Evolutionary conservation across 2,888 invertebrate species (phyloP).

Genomic region (Lithophane socia): DNA sequence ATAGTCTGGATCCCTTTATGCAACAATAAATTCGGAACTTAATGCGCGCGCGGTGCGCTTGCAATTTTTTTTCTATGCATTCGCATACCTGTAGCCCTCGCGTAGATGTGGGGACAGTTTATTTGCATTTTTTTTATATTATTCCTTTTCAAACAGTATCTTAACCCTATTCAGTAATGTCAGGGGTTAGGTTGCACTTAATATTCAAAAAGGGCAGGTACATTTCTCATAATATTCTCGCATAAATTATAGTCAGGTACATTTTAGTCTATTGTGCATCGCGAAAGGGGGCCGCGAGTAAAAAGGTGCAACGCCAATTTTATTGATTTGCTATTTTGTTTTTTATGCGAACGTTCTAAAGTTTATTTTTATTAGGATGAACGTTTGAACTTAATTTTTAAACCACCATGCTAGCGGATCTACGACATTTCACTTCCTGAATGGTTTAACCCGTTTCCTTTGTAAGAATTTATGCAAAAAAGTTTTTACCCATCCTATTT

Average conservation of each 20-base stretch:
- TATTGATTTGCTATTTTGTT: conserved; percentile 69
- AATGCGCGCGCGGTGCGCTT: conserved; percentile 74
- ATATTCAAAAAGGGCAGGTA: conserved; percentile 91
- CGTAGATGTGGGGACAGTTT: conserved; percentile 88
- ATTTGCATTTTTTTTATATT: conserved; percentile 90
- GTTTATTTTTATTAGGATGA: conserved; percentile 65
- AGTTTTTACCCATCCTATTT: conserved; percentile 91
- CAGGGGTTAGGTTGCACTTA: conserved; percentile 91
- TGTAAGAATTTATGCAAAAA: conserved; percentile 91
- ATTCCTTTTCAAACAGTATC: conserved; percentile 90
- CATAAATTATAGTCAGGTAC: conserved; percentile 91
- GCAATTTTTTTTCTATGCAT: conserved; percentile 83
- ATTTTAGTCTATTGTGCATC: conserved; percentile 88
- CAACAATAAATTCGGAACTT: conserved; percentile 77
- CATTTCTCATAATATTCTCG: conserved; percentile 90
- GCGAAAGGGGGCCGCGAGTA: conserved; percentile 73
- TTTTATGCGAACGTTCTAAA: conserved; percentile 70
- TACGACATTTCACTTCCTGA: conserved; percentile 89
- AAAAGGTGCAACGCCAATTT: conserved; percentile 75
- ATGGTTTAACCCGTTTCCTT: conserved; percentile 90
- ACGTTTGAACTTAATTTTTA: conserved; percentile 74
- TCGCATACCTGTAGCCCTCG: conserved; percentile 85
- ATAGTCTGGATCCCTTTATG: conserved; percentile 64
- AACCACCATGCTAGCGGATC: conserved; percentile 80
- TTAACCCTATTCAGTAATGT: conserved; percentile 90